Base-by-base conservation (phyloP, 2,113 vertebrate genomes). In the Jaculus jaculus region DNA sequence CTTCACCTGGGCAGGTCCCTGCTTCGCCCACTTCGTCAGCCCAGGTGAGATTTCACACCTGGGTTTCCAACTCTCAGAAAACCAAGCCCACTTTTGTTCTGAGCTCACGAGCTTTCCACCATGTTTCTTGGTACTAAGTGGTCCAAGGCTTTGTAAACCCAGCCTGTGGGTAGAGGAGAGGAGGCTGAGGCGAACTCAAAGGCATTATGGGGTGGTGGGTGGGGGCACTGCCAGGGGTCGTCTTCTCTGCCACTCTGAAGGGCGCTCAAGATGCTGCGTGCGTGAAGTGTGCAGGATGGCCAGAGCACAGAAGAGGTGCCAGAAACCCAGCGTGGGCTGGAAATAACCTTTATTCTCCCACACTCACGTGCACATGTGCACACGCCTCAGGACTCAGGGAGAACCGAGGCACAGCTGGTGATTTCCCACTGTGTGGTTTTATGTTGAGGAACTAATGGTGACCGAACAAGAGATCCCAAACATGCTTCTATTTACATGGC, bases 41-140 rank as follows among this genome's bases (percentile, higher is more conserved):
- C 60, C 17, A 1, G 32, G 30, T 7, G 26, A 32, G 39, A 34
- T 42, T 4, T 21, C 6, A 1, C 0, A 3, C 32, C 32, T 21
- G 18, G 39, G 16, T 16, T 90, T 39, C 37, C 60, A 16, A 78
- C 37, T 24, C 28, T 28, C 61, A 58, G 63, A 86, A 92, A 71
- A 20, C 11, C n/a, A 63, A 63, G 24, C 2, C 30, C 8, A 51
- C 24, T 12, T 24, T 34, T 8, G 16, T 6, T 11, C 5, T 0
- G 10, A 88, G 16, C 73, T 34, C 51, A 58, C 4, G 11, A 28
- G 47, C 12, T 72, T 73, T 42, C 24, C 18, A 26, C 8, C 9
- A 23, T 21, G 58, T 54, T 66, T 85, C 66, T 69, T 6, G 18
- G 37, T 47, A 16, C 84, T 69, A 63, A 32, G 26, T 24, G 60